These are phyloP conservation scores for Eumerus sabulonum DNA, from an alignment of 2,888 invertebrate genomes.

Conservation along the genomic window DNA sequence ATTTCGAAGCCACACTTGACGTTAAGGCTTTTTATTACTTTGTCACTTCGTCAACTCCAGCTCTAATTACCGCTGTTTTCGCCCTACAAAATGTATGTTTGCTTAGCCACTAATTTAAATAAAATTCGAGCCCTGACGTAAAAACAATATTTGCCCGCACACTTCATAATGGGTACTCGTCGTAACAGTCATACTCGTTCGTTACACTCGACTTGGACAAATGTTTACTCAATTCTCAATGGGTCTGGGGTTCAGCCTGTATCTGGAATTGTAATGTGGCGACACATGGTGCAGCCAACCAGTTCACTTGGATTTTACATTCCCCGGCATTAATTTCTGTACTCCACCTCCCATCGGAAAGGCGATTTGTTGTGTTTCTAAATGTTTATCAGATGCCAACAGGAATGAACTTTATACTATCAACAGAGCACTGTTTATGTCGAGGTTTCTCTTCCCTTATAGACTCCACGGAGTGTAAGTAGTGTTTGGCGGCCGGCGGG, in stretches of 20 bases:
- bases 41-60: slow-evolving; percentile 27
- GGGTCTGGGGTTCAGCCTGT: neutral
- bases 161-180: slow-evolving; percentile 25
- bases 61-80: slow-evolving; percentile 30
- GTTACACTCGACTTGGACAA: neutral
- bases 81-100: slow-evolving; percentile 39
- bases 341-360: slow-evolving; percentile 34
- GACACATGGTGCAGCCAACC: slow-evolving; percentile 54
- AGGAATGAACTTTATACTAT: slow-evolving; percentile 42
- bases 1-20: slow-evolving; percentile 42
- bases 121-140: slow-evolving; percentile 45
- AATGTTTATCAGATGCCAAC: slow-evolving; percentile 60
- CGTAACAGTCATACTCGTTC: slow-evolving; percentile 29
- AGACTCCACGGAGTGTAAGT: neutral
- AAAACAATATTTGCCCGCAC: slow-evolving; percentile 32
- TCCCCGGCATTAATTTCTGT: slow-evolving; percentile 44
- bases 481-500: neutral
- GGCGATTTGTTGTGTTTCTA: slow-evolving; percentile 52
- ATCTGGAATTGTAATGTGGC: slow-evolving; percentile 33
- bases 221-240: slow-evolving; percentile 37
- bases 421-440: slow-evolving; percentile 47
- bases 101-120: slow-evolving; percentile 52
- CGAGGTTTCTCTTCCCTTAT: slow-evolving; percentile 43
- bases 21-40: slow-evolving; percentile 34
- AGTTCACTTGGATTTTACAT: slow-evolving; percentile 35